Percentiles rank a stretch among this genome's conserved stretches.
phyloP scores from a whole-genome alignment of 2,888 invertebrate species.

The Chironomus tentans region DNA sequence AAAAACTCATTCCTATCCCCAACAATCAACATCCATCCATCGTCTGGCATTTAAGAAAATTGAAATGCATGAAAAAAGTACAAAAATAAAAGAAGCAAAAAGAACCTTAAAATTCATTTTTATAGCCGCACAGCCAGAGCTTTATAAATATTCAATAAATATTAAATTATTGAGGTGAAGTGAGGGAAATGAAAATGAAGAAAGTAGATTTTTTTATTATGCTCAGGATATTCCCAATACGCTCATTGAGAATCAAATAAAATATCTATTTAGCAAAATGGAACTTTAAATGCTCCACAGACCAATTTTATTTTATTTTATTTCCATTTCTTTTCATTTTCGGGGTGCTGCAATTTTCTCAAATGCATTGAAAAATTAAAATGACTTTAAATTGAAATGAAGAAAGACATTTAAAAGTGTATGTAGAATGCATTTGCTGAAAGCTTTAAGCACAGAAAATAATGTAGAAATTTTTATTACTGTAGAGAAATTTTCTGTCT shows the following conservation, averaged over 20 bases:
- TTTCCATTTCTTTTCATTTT: too few species aligned
- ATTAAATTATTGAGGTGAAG: slow-evolving; percentile 15
- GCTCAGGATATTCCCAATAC: neutral
- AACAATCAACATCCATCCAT: neutral
- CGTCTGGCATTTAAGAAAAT: slow-evolving; percentile 19
- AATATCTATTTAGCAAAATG: too few species aligned
- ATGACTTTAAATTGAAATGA: too few species aligned
- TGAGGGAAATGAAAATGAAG: neutral
- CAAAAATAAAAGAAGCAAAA: neutral
- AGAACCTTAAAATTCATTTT: slow-evolving; percentile 4
- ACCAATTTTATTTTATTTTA: too few species aligned
- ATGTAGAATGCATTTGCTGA: too few species aligned
- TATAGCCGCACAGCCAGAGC: neutral
- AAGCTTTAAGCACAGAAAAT: too few species aligned
- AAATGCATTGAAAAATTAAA: too few species aligned
- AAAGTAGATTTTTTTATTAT: neutral
- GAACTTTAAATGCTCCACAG: too few species aligned
- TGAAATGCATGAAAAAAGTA: slow-evolving; percentile 22
- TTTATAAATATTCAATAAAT: slow-evolving; percentile 23
- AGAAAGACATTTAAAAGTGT: too few species aligned
- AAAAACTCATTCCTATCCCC: neutral
- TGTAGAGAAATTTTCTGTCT: too few species aligned
- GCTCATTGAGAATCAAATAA: neutral
- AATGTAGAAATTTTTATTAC: too few species aligned
- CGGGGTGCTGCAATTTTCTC: too few species aligned